A percentile compares a stretch with the other conserved stretches of the same genome.
Evolutionary conservation across 2,888 invertebrate genomes (phyloP).

Genomic region (Adineta ricciae): DNA sequence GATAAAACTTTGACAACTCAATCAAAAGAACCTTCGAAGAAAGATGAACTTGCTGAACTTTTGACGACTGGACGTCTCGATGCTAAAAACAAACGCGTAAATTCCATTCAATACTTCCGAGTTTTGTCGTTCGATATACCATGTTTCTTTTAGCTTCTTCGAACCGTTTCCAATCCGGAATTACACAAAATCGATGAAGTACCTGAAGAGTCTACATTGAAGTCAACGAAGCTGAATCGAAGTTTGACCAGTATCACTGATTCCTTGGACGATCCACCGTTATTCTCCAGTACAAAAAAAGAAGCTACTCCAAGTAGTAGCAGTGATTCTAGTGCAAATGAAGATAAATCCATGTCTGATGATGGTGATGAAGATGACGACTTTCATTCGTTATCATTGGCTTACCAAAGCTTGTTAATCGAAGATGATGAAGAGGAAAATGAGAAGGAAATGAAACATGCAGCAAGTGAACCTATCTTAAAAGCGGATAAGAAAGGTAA

Average conservation of each 20-base stretch:
- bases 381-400: background rate
- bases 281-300: background rate
- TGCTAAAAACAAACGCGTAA: background rate
- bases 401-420: background rate
- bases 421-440: background rate
- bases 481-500: background rate
- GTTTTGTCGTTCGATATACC: too few species aligned
- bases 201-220: background rate
- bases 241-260: background rate
- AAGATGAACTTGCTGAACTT: background rate
- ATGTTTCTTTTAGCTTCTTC: background rate
- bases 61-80: background rate
- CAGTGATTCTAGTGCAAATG: background rate
- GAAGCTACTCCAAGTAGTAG: background rate
- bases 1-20: background rate
- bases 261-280: background rate
- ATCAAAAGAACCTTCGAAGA: background rate
- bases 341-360: background rate
- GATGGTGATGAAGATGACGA: background rate
- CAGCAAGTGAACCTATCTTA: background rate
- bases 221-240: background rate
- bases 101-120: too few species aligned
- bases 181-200: background rate
- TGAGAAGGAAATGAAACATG: background rate
- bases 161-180: constrained; percentile 2